Base-by-base conservation (phyloP, 2,888 invertebrate genomes). In the Plagiodera versicolora region DNA sequence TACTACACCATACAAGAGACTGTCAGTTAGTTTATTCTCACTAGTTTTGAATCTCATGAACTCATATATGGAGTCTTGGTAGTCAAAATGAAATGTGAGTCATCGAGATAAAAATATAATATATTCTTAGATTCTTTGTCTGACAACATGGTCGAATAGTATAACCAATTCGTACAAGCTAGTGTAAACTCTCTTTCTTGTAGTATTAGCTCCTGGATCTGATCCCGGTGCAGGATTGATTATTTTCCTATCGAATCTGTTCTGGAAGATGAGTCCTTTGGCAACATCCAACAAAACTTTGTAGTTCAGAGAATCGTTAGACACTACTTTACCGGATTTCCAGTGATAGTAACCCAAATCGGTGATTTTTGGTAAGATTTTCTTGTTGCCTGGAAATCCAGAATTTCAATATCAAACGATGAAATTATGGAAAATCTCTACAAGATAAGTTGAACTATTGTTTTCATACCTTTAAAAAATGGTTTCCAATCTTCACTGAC, bases 261-360 rank as follows among this genome's bases (percentile, higher is more conserved):
- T 92, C 82, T 91, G 90, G 72, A 94, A 94, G 32, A 90, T 79
- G 20, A 94, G 76, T 0, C 93, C 92, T 61, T 82, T 83, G 5
- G 85, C 84, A n/a, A 88, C 86, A 74, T 92, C 89, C 73, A 90
- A 87, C 19, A 91, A 78, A 0, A 87, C 90, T 80, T 86, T 85
- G 75, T 89, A 95, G 80, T 94, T 94, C 49, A 87, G 84, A 20
- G 90, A 90, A 64, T 89, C 85, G 69, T 90, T 93, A 44, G 89
- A 87, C 19, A 83, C 81, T 0, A 88, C 85, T 20, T 86, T 85
- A 30, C 89, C 89, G 20, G 86, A 86, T 56, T 89, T 85, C 89
- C 91, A 91, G 76, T 94, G 89, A 74, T 87, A 91, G 74, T 87
- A 92, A 14, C 89, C 89, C 6, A 95, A 82, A 77, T 95, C 93